Evolutionary conservation across 2,888 invertebrate species (phyloP), one percentile per base, ranked within the genome.

Genomic region (Fabriciana adippe): DNA sequence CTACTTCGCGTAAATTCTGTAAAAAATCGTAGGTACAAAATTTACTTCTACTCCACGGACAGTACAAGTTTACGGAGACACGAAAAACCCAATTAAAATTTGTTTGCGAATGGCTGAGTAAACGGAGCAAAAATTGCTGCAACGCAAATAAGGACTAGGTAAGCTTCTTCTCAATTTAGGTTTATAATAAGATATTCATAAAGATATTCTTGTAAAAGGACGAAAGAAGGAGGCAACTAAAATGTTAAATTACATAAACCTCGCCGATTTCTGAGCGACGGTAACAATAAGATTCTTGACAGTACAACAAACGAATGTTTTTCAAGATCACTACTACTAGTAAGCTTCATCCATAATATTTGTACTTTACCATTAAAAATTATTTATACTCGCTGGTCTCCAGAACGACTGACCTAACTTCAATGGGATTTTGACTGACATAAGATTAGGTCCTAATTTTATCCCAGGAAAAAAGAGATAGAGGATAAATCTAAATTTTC

Each of bases 111-210:
- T 85, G 84, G 81, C 84, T 86, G 85, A 83, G 82, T 86, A 88
- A 89, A 89, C 86, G 81, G 78, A 80, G 81, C 77, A 89, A 88
- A 88, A 88, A 87, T 85, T 83, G 77, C 81, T 80, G 80, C 80
- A 83, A 82, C 79, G 86, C 85, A 90, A 90, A 90, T 87, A 90
- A 85, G 79, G 81, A 86, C 84, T 85, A 85, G 87, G 85, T 86
- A 87, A 89, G 86, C 86, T 86, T 78, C 85, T 86, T 79, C 87
- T 85, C 83, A 89, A 88, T 90, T 90, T 87, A 84, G 86, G 81
- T 82, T 82, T 81, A 81, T 90, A 87, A 89, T 90, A 89, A 89
- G 87, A 87, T 89, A 89, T 90, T 90, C 85, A 89, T 89, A 87
- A 88, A 89, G 87, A 89, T 84, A 84, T 88, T 85, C 80, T 80